Evolutionary conservation across 2,797 vertebrate species (phyloP).

Genomic region (Pangasius larnaudii): DNA sequence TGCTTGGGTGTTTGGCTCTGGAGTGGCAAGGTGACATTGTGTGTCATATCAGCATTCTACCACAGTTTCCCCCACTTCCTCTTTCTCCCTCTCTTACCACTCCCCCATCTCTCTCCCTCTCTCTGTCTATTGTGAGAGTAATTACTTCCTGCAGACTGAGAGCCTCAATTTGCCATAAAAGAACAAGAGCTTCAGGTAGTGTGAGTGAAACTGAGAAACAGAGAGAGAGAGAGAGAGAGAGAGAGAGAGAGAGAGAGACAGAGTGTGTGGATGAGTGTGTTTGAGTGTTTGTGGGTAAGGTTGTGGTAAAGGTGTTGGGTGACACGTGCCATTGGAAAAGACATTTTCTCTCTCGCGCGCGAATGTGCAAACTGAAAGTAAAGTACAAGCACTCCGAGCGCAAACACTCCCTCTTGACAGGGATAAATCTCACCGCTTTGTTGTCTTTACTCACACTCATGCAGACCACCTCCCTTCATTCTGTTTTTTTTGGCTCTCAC

Average conservation of each 20-base stretch:
- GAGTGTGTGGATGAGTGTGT: constrained; percentile 30
- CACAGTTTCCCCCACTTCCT: constrained; percentile 63
- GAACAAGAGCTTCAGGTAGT: constrained; percentile 85
- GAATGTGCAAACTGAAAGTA: background rate
- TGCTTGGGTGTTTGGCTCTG: constrained; percentile 57
- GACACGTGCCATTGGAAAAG: constrained; percentile 10
- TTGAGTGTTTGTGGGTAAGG: constrained; percentile 18
- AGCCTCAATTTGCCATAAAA: constrained; percentile 90
- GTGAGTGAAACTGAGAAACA: constrained; percentile 51
- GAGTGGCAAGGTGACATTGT: constrained; percentile 80
- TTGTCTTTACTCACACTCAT: background rate
- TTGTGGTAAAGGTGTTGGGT: constrained; percentile 26
- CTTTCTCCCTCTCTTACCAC: constrained; percentile 76
- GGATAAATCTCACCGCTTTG: background rate
- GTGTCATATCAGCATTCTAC: constrained; percentile 78
- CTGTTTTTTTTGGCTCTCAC: background rate
- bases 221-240: constrained; percentile 20
- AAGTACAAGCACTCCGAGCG: background rate
- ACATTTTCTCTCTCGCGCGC: background rate
- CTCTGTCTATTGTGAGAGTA: constrained; percentile 83
- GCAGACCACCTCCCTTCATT: constrained; percentile 3
- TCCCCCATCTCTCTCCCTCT: constrained; percentile 72
- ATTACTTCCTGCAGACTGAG: constrained; percentile 87
- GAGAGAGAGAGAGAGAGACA: background rate
- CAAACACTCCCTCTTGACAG: background rate